Evolutionary conservation across 2,888 invertebrate species (phyloP).

Genomic region (Frankliniella intonsa): DNA sequence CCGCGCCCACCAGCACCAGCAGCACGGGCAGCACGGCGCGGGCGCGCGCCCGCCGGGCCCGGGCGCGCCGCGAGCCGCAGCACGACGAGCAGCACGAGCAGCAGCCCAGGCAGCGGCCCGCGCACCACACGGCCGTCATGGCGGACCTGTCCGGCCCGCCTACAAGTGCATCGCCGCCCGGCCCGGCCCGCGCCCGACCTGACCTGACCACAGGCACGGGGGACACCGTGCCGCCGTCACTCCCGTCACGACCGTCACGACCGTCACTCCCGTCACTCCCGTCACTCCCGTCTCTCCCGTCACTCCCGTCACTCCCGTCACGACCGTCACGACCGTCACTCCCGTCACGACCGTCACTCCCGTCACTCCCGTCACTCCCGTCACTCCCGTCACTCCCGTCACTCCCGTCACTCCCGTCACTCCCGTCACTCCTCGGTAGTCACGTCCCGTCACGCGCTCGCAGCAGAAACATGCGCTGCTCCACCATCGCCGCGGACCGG

Average conservation of each 20-base stretch:
- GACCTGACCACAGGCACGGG: neutral
- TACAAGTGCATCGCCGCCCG: neutral
- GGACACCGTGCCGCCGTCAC: neutral
- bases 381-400: too few relatives aligned
- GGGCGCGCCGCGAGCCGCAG: neutral
- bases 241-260: neutral
- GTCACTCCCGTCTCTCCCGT: neutral
- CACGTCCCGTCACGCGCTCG: neutral
- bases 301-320: neutral
- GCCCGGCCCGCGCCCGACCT: neutral
- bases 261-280: neutral
- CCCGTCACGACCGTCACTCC: too few relatives aligned
- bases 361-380: too few relatives aligned
- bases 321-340: too few relatives aligned
- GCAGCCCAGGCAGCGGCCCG: slow-evolving; percentile 1
- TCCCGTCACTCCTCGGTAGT: too few relatives aligned
- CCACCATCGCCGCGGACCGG: neutral
- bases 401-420: too few relatives aligned
- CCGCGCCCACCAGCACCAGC: slow-evolving; percentile 17
- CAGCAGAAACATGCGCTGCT: neutral
- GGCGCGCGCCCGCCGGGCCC: neutral
- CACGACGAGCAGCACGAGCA: neutral
- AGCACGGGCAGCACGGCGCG: slow-evolving; percentile 4
- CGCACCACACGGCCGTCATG: slow-evolving; percentile 21
- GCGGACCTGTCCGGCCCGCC: neutral